Percentiles rank a stretch among this genome's conserved stretches.
Conservation (phyloP, 2,113 vertebrate species). For the Glareola pratincola region DNA sequence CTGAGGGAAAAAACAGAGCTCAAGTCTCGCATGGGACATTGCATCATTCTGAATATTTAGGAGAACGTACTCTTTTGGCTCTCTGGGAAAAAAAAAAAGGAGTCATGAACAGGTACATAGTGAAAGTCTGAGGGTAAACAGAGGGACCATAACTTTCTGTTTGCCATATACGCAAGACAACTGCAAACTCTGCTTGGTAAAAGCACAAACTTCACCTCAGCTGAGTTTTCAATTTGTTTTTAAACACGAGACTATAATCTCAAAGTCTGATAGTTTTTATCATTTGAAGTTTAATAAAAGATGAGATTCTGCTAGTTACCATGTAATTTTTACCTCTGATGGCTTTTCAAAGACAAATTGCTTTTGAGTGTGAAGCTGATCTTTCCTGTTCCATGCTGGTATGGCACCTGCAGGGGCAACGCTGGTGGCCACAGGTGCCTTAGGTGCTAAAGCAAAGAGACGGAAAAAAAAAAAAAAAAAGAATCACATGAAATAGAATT, state of each 20-base stretch:
- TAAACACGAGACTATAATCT: neutral
- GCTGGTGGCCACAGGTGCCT: neutral
- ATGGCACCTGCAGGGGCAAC: neutral
- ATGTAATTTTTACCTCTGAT: constrained; percentile 54
- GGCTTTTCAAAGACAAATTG: constrained; percentile 83
- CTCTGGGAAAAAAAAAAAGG: neutral
- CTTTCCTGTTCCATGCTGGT: constrained; percentile 69
- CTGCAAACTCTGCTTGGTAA: neutral
- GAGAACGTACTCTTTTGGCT: neutral
- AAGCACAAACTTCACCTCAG: neutral
- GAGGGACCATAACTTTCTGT: rapidly evolving
- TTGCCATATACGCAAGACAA: neutral
- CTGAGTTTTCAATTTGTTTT: neutral
- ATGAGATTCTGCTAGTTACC: neutral
- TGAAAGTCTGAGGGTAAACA: neutral
- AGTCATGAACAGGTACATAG: neutral
- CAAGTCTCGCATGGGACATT: neutral
- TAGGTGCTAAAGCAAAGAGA: constrained; percentile 32
- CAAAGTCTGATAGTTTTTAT: neutral
- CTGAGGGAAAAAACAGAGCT: neutral
- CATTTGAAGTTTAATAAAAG: neutral
- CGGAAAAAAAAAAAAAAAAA: neutral
- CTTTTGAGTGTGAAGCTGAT: constrained; percentile 29
- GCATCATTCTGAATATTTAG: neutral
- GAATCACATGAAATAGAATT: neutral